Evolutionary conservation across 2,888 invertebrate species (phyloP).

Genomic region (Adineta ricciae): DNA sequence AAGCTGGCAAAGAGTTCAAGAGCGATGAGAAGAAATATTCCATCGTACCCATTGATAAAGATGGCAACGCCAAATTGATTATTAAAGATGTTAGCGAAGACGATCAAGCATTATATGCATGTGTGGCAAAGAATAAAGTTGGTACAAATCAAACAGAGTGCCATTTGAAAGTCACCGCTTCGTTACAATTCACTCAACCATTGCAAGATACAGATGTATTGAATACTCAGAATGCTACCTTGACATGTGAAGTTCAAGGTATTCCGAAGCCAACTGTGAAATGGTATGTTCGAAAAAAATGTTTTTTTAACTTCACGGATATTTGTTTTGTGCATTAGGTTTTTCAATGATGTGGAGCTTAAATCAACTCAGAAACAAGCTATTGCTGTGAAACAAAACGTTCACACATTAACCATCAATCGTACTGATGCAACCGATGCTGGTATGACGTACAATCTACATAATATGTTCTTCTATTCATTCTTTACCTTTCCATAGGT

Average conservation of each 20-base stretch:
- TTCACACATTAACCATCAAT: neutral
- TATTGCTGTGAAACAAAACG: neutral
- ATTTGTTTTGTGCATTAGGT: neutral
- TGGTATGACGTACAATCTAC: neutral
- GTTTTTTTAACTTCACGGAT: neutral
- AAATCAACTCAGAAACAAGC: neutral
- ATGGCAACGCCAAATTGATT: neutral
- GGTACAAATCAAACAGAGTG: slow-evolving; percentile 26
- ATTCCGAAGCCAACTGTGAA: neutral
- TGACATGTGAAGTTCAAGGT: slow-evolving; percentile 17
- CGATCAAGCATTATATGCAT: slow-evolving; percentile 42
- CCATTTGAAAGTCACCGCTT: neutral
- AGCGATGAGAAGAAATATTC: neutral
- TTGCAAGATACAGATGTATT: slow-evolving; percentile 11
- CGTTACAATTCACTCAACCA: neutral
- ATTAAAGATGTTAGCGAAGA: neutral
- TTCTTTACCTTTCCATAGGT: neutral
- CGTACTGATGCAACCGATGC: neutral
- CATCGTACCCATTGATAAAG: slow-evolving; percentile 18
- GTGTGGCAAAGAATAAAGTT: slow-evolving; percentile 52
- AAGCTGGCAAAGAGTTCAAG: slow-evolving; percentile 9
- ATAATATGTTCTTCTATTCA: no score
- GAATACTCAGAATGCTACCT: neutral
- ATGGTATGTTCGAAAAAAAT: no score
- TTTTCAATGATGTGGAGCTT: neutral